Base-by-base conservation (phyloP, 2,888 invertebrate species). In the Synanthedon myopaeformis region DNA sequence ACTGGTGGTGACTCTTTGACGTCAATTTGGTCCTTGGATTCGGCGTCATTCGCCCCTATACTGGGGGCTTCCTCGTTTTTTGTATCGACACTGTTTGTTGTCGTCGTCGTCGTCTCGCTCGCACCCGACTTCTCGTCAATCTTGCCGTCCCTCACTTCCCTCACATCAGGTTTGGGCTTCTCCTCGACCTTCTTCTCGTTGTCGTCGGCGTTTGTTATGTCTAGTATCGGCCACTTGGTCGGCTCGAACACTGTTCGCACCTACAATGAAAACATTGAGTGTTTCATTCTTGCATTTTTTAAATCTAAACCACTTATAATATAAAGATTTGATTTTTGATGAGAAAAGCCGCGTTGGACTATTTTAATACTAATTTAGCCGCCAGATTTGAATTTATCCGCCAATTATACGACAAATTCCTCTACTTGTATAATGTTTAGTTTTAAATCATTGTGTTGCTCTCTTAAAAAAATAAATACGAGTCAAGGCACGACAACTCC, bases 211-310 rank as follows among this genome's bases (percentile, higher is more conserved):
- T 62, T 60, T 35, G 67, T 66, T 52, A 89, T 83, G 72, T 94
- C 93, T 12, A 90, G 83, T 49, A 96, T 92, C 35, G 98, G 98
- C 99, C 99, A 99, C 73, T 92, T 92, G 11, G 90, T 89, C 1
- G 98, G 96, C 67, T 96, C 92, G 61, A 91, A 89, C 61, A 91
- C 92, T 53, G 96, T 94, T 68, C 98, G 91, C 52, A 96, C 94
- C 93, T 94, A 76, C 23, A 3, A 10, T 10, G 10, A 35, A 35
- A 19, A 0, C 3, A 3, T 19, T 3, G 19, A 19, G 19, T 19
- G 70, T 14, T 42, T 17, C 14, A 42, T 12, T 35, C 19, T 6
- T 13, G n/a, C 13, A 52, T 12, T 42, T 49, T 13, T 13, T 49
- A 2, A 3, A 49, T 5, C 12, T 13, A 49, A n/a, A n/a, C n/a